A percentile compares a stretch with the other conserved stretches of the same genome.
phyloP scores from a whole-genome alignment of 2,888 invertebrate species.

The Strigamia crassipes region DNA sequence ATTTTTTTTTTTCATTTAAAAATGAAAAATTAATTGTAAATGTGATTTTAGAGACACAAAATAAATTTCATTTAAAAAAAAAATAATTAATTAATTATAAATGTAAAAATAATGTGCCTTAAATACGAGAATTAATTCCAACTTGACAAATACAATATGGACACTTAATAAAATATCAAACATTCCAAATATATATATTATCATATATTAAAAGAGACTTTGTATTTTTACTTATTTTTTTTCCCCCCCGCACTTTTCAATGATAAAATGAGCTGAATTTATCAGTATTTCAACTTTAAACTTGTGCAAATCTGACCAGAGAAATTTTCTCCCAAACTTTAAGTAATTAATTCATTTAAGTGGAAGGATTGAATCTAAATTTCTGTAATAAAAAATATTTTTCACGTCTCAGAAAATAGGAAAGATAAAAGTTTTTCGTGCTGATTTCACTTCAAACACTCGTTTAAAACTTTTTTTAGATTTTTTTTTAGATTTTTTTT shows the following conservation, averaged over 20 bases:
- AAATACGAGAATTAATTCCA: slow-evolving; percentile 10
- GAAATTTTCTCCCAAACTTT: slow-evolving; percentile 12
- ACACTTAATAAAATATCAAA: slow-evolving; percentile 30
- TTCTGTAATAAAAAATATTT: slow-evolving; percentile 18
- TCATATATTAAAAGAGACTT: slow-evolving; percentile 10
- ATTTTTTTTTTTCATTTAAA: not conserved
- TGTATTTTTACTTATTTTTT: not conserved
- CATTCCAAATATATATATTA: slow-evolving; percentile 29
- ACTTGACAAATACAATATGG: slow-evolving; percentile 26
- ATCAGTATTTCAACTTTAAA: slow-evolving; percentile 2
- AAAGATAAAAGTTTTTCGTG: slow-evolving; percentile 16
- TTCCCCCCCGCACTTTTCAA: not conserved
- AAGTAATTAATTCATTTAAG: not conserved
- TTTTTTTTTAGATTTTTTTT: not conserved
- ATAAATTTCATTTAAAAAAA: not conserved
- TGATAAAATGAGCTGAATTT: slow-evolving; percentile 19
- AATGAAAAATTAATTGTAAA: not conserved
- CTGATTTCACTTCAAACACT: slow-evolving; percentile 17
- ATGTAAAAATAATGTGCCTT: not conserved
- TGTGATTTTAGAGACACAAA: not conserved
- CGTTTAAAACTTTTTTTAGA: not conserved
- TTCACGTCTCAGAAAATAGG: slow-evolving; percentile 30
- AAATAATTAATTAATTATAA: not conserved
- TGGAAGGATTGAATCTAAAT: slow-evolving; percentile 30
- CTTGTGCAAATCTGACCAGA: slow-evolving; percentile 26